Percentiles rank a stretch among this genome's conserved stretches.
Conservation (phyloP, 2,797 vertebrate species). For the Ctenosaura bakeri region DNA sequence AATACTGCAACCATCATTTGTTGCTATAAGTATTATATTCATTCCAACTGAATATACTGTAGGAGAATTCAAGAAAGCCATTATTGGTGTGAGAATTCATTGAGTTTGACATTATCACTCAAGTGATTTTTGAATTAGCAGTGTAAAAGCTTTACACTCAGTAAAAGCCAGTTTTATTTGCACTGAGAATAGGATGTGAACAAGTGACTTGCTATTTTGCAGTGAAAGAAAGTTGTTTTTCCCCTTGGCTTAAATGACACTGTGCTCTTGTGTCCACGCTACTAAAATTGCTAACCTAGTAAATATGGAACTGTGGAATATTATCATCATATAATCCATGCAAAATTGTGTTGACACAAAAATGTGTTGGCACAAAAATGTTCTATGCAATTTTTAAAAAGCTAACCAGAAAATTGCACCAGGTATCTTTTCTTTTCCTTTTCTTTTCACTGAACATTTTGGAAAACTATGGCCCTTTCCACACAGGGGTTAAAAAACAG, state of each 20-base stretch:
- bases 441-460: conserved; percentile 78
- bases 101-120: fast-evolving
- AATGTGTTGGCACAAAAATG: not conserved
- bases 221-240: not conserved
- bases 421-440: conserved; percentile 46
- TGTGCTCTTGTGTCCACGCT: not conserved
- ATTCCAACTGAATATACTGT: not conserved
- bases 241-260: not conserved
- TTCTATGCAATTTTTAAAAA: not conserved
- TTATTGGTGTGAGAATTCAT: not conserved
- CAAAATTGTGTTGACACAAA: conserved; percentile 6
- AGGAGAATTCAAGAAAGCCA: not conserved
- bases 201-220: not conserved
- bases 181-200: not conserved
- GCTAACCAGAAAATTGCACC: not conserved
- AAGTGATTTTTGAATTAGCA: not conserved
- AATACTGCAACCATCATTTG: fast-evolving
- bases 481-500: too few relatives aligned
- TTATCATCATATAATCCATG: not conserved
- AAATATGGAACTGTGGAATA: not conserved
- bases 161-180: not conserved
- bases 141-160: fast-evolving
- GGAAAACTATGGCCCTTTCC: conserved; percentile 70
- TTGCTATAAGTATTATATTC: not conserved
- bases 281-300: not conserved